A percentile compares a stretch with the other conserved stretches of the same genome.
These are phyloP conservation scores for Strix occidentalis DNA, from an alignment of 2,797 vertebrate genomes.

Conservation along the genomic window DNA sequence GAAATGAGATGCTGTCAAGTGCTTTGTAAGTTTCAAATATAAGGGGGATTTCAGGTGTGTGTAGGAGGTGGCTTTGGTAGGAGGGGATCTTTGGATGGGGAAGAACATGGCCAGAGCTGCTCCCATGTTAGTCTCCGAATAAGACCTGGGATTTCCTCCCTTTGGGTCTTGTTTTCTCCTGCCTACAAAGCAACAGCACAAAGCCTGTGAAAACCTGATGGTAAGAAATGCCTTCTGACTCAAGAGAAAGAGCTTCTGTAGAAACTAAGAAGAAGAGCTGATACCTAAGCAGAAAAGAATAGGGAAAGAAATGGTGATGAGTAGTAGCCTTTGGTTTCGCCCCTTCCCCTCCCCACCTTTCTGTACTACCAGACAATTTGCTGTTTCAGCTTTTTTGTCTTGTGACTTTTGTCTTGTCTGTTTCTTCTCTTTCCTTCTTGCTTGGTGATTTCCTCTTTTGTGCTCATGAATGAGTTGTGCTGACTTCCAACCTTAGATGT, in stretches of 20 bases:
- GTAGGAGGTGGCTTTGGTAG: background rate
- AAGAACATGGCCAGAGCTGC: background rate
- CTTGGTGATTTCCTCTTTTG: background rate
- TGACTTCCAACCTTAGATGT: background rate
- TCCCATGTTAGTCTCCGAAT: background rate
- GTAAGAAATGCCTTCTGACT: background rate
- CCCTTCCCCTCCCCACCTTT: accelerated
- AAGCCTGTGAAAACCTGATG: background rate
- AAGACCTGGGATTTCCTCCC: background rate
- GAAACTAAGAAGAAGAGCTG: background rate
- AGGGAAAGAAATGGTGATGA: background rate
- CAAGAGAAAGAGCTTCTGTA: background rate
- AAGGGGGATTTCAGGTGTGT: background rate
- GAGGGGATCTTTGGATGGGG: background rate
- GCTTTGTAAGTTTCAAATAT: background rate
- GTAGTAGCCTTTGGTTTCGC: background rate
- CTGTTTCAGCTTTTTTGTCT: background rate
- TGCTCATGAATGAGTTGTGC: background rate
- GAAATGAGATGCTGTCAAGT: background rate
- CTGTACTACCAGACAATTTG: background rate
- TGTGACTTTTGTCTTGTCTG: background rate
- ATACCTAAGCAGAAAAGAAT: background rate
- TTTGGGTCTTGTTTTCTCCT: background rate
- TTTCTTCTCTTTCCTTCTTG: background rate
- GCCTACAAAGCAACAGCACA: background rate